Evolutionary conservation across 2,113 vertebrate species (phyloP).

Genomic region (Megaceryle maxima): DNA sequence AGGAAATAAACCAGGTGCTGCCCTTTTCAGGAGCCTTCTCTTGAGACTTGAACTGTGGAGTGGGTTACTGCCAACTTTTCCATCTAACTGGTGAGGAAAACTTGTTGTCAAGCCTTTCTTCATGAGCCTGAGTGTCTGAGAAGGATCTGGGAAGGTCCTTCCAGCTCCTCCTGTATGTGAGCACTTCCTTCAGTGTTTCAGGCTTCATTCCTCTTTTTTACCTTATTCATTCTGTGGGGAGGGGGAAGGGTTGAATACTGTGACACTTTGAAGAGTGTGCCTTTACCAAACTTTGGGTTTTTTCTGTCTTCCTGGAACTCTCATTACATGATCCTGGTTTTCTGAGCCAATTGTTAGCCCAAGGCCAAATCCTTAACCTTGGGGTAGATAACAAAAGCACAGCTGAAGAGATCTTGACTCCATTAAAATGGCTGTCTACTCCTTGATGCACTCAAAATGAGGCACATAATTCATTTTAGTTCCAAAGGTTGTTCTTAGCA

Average conservation of each 20-base stretch:
- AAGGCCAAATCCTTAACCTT: conserved; percentile 59
- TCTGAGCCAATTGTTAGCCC: conserved; percentile 58
- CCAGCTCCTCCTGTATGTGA: neutral
- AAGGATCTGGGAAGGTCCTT: neutral
- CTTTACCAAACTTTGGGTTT: conserved; percentile 14
- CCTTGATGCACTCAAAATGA: conserved; percentile 52
- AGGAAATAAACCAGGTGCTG: neutral
- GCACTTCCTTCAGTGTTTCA: neutral
- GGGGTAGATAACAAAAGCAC: conserved; percentile 61
- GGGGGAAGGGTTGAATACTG: neutral
- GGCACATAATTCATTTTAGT: conserved; percentile 18
- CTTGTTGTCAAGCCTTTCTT: neutral
- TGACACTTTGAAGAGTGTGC: conserved; percentile 32
- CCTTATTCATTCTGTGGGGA: neutral
- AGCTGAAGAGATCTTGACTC: conserved; percentile 60
- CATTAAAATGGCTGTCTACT: conserved; percentile 46
- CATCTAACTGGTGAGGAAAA: neutral
- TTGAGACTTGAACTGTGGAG: neutral
- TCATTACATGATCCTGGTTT: conserved; percentile 37
- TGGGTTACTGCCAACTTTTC: neutral
- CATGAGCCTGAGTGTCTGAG: neutral
- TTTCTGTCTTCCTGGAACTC: conserved; percentile 46
- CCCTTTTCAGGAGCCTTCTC: neutral
- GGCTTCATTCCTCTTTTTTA: neutral
- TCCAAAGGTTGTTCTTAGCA: conserved; percentile 31